Percentiles rank a stretch among this genome's conserved stretches.
These are phyloP conservation scores for Heterocephalus glaber DNA, from an alignment of 2,113 vertebrate genomes.

Conservation along the genomic window DNA sequence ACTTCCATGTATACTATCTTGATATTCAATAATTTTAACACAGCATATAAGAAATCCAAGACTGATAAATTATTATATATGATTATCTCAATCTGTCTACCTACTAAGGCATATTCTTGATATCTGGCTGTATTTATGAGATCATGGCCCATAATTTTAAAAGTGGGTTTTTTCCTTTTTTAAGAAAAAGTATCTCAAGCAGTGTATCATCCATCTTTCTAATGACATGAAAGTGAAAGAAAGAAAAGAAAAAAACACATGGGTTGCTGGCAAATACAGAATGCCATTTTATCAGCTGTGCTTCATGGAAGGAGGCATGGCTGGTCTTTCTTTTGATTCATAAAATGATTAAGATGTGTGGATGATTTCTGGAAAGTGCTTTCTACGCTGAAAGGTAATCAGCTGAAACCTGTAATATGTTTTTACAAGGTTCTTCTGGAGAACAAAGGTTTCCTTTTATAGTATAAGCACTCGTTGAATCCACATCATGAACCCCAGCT, in stretches of 20 bases:
- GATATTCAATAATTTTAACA: constrained; percentile 39
- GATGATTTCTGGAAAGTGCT: constrained; percentile 47
- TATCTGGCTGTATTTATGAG: constrained; percentile 61
- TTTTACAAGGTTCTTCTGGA: neutral
- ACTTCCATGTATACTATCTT: neutral
- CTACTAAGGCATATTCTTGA: neutral
- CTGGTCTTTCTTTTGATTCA: neutral
- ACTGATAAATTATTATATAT: neutral
- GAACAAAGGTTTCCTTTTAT: constrained; percentile 22
- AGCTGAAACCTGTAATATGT: constrained; percentile 42
- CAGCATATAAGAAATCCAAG: neutral
- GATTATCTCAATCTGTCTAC: neutral
- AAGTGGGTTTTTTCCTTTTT: neutral
- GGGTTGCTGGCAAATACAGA: neutral
- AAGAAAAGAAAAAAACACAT: neutral
- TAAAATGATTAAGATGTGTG: neutral
- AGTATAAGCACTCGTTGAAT: constrained; percentile 53
- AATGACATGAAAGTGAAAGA: constrained; percentile 64
- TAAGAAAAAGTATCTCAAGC: neutral
- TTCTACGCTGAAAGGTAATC: constrained; percentile 27
- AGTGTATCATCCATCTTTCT: neutral
- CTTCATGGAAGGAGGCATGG: neutral
- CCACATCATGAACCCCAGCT: constrained; percentile 11
- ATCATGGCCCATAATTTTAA: constrained; percentile 50
- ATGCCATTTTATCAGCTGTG: neutral